Conservation (phyloP, 2,888 invertebrate genomes). For the Lamellibrachia columna region DNA sequence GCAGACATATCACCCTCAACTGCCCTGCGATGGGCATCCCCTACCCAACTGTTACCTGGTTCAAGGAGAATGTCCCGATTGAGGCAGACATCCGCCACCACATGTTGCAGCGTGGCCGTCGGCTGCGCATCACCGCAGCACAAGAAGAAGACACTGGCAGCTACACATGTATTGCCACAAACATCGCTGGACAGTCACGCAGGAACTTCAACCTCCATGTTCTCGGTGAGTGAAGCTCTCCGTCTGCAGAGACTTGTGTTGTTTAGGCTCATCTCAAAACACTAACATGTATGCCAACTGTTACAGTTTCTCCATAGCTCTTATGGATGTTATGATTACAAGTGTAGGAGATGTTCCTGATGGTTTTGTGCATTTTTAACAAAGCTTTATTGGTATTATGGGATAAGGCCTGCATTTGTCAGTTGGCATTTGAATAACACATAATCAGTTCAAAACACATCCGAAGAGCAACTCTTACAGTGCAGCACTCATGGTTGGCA, state of each 20-base stretch:
- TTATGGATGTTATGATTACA: too few species aligned
- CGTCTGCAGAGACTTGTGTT: background rate
- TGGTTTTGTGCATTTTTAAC: too few species aligned
- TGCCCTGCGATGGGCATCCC: constrained; percentile 67
- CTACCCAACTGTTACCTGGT: constrained; percentile 65
- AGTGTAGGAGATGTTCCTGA: too few species aligned
- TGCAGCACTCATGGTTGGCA: too few species aligned
- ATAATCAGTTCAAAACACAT: too few species aligned
- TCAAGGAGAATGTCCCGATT: constrained; percentile 42
- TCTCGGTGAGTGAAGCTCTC: constrained; percentile 50
- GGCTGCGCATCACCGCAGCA: constrained; percentile 50
- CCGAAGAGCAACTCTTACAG: too few species aligned
- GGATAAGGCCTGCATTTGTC: too few species aligned
- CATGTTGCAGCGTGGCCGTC: constrained; percentile 46
- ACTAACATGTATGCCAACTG: background rate
- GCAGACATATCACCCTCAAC: constrained; percentile 59
- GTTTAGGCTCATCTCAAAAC: background rate
- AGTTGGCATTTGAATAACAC: too few species aligned
- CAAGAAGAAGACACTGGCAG: constrained; percentile 50
- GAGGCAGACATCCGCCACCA: constrained; percentile 29
- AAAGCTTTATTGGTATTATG: too few species aligned
- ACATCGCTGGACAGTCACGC: constrained; percentile 66
- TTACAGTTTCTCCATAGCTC: too few species aligned
- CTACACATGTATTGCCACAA: constrained; percentile 67
- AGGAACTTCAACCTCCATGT: constrained; percentile 56